Base-by-base conservation (phyloP, 2,113 vertebrate species). In the Muntiacus reevesi region DNA sequence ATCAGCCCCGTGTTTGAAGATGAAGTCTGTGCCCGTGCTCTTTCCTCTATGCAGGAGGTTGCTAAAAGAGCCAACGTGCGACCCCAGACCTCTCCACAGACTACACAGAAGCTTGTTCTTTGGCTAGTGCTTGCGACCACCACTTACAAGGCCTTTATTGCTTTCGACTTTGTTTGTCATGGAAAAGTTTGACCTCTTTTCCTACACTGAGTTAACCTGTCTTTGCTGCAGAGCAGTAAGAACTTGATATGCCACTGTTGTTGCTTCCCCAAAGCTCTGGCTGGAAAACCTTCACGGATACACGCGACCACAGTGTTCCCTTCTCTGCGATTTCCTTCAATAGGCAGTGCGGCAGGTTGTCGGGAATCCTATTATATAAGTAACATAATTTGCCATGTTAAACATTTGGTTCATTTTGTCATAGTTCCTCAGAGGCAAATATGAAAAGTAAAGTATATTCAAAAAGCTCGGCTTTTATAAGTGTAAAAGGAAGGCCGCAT, bases 371-470 rank as follows among this genome's bases (percentile, higher is more conserved):
- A 92, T 97, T 97, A 97, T 55, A 85, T 91, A 97, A 98, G 92
- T 93, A 91, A 96, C 45, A 95, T 97, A 97, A 97, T 96, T 96
- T 98, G 71, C 87, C 94, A 79, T 97, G 96, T 98, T 97, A 96
- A 98, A 98, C 91, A 94, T 96, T 94, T 86, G 74, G 87, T 87
- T 97, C 96, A 85, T 95, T 98, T 95, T 96, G 79, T 95, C 89
- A 93, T 81, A 93, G 79, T 87, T 97, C 95, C 97, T 97, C n/a
- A 60, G 97, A 94, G 96, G 97, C 97, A 98, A 96, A 88, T 96
- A n/a, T 55, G 55, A 97, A 90, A 89, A 93, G 94, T 87, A 92
- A 96, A 95, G 67, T 81, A 87, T 87, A 60, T 97, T 97, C 91
- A 87, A 92, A 97, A 98, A 87, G 54, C 95, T 95, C 95, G 87